A percentile compares a stretch with the other conserved stretches of the same genome.
Conservation (phyloP, 2,113 vertebrate species). For the Hippocampus barbouri region DNA sequence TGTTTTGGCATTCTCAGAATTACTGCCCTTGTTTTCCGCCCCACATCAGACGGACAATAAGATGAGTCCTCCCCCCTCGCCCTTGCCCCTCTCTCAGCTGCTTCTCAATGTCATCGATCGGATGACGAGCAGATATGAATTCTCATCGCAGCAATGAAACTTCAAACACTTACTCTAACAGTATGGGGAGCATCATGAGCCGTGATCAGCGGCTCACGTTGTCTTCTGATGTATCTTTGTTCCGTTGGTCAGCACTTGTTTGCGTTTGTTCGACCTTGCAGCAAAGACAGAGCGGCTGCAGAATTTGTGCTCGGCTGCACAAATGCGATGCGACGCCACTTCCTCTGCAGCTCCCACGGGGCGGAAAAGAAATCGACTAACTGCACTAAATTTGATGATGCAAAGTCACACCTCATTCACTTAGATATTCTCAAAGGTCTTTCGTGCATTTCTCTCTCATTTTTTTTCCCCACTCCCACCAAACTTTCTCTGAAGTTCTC, state of each 20-base stretch:
- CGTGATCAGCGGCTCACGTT: conserved; percentile 4
- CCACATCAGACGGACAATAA: conserved; percentile 71
- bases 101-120: neutral
- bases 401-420: conserved; percentile 11
- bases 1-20: conserved; percentile 55
- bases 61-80: conserved; percentile 31
- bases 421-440: conserved; percentile 26
- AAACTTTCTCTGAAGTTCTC: neutral
- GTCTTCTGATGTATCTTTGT: neutral
- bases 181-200: neutral
- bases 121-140: neutral
- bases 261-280: conserved; percentile 41
- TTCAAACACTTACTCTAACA: neutral
- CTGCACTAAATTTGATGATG: conserved; percentile 28
- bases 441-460: neutral
- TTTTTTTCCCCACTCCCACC: neutral
- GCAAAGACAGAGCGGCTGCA: conserved; percentile 35
- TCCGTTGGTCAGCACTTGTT: neutral
- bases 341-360: conserved; percentile 46
- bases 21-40: conserved; percentile 70
- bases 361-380: conserved; percentile 26
- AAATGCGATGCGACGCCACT: conserved; percentile 51
- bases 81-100: conserved; percentile 16
- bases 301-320: conserved; percentile 41
- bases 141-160: neutral